Evolutionary conservation across 35 echinoderm and acorn worm genomes (phyloP), one percentile per base, ranked within the genome.

Genomic region (Ophioderma brevispina): DNA sequence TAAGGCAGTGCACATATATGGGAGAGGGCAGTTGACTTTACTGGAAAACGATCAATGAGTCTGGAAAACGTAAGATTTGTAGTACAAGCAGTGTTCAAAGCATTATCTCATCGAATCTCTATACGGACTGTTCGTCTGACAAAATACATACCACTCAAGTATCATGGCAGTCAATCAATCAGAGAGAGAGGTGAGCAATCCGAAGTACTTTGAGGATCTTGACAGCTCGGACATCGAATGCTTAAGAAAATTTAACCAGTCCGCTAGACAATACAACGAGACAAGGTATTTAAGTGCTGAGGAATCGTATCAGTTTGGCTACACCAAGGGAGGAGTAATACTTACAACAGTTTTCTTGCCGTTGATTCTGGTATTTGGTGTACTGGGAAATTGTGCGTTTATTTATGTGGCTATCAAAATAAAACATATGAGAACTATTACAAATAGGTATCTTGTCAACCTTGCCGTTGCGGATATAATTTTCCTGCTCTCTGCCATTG

Each of bases 401-500:
- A 70, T 90, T 30, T 90, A 90, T 64, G 88, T 90, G 19, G 39
- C 38, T 30, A 46, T 81, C 19, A 81, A 55, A 63, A 82, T 90
- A 23, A 77, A 41, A 25, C 37, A 42, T 33, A 90, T 90, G 88
- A 37, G 79, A 81, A 90, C 88, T 70, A 55, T 80, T 33, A 90
- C 88, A 13, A 90, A 90, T 31, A 82, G 41, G 32, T 90, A 90
- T 28, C 49, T 90, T 3, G 39, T 90, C 32, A 90, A 90, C 78
- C 42, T 90, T 32, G 88, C 88, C 39, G 56, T 90, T 30, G 80
- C 88, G 50, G 88, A 90, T 70, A 80, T 90, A 15, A 90, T 90
- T 32, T 90, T 81, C 63, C 78, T 90, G 8, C 8, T 21, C 8
- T 8, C 46, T n/a, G 93, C 93, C 0, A 90, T 98, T 39, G 93